phyloP scores from a whole-genome alignment of 2,113 vertebrate species.

The Cricetomys ansorgei region DNA sequence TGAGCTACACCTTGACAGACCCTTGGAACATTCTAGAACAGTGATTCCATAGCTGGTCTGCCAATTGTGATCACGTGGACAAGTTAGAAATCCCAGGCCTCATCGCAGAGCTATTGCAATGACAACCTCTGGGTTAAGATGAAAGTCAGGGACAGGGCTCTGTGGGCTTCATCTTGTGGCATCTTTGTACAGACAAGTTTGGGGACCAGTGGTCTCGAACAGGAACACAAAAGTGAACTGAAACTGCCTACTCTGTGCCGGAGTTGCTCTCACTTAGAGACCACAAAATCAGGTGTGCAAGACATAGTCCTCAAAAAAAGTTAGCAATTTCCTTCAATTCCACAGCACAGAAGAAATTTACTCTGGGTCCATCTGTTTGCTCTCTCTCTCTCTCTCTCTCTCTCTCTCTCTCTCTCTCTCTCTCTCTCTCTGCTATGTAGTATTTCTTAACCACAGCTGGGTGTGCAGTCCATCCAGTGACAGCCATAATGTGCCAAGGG shows the following conservation, averaged over 20 bases:
- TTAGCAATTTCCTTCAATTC: background rate
- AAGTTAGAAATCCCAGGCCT: background rate
- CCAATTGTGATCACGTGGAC: background rate
- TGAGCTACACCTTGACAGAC: background rate
- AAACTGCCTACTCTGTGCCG: background rate
- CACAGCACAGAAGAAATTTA: background rate
- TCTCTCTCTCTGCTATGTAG: background rate
- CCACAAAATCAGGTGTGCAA: background rate
- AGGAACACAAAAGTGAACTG: slow-evolving; percentile 44
- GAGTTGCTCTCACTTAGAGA: background rate
- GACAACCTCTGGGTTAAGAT: background rate
- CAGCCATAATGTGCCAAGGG: background rate
- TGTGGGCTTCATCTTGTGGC: background rate
- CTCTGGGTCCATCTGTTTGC: background rate
- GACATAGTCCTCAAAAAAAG: background rate
- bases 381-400: too few species aligned
- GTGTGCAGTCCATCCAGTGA: background rate
- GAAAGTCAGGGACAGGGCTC: background rate
- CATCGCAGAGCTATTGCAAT: background rate
- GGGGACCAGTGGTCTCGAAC: slow-evolving; percentile 9
- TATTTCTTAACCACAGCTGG: background rate
- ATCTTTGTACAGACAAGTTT: background rate
- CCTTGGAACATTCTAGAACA: background rate
- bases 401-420: too few species aligned
- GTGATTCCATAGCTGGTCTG: background rate